These are phyloP conservation scores for Holothuria leucospilota DNA, from an alignment of 53 echinoderm and acorn worm species.

Conservation along the genomic window DNA sequence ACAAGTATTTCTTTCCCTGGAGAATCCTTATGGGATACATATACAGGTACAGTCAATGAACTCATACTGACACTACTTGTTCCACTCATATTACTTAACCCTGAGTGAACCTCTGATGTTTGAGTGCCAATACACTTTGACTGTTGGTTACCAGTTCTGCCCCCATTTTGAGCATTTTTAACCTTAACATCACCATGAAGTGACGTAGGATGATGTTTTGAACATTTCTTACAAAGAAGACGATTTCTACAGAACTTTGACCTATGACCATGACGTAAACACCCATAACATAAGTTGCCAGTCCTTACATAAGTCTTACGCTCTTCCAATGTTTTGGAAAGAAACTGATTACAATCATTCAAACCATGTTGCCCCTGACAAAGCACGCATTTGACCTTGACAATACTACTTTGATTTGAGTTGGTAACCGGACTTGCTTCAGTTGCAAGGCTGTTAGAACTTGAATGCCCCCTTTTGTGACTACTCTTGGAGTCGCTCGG, in stretches of 20 bases:
- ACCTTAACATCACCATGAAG: neutral
- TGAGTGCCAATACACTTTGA: neutral
- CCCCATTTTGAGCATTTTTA: neutral
- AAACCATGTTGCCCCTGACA: conserved; percentile 5
- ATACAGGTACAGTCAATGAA: no score
- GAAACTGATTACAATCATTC: neutral
- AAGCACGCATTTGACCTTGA: neutral
- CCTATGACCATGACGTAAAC: conserved; percentile 12
- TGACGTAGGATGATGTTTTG: neutral
- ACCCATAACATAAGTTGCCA: conserved; percentile 12
- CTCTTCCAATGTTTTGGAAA: neutral
- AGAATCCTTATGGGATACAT: neutral
- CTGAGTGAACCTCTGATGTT: no score
- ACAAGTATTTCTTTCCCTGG: neutral
- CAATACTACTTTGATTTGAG: no score
- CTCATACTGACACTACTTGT: no score
- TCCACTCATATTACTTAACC: no score
- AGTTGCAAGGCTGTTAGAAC: conserved; percentile 13
- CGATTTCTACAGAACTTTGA: conserved; percentile 12
- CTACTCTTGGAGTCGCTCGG: neutral
- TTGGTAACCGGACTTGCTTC: neutral
- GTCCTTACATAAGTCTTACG: neutral
- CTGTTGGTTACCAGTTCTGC: neutral
- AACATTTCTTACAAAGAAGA: no score
- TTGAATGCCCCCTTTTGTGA: no score